Evolutionary conservation across 2,113 vertebrate genomes (phyloP).

Genomic region (Syngnathoides biaculeatus): DNA sequence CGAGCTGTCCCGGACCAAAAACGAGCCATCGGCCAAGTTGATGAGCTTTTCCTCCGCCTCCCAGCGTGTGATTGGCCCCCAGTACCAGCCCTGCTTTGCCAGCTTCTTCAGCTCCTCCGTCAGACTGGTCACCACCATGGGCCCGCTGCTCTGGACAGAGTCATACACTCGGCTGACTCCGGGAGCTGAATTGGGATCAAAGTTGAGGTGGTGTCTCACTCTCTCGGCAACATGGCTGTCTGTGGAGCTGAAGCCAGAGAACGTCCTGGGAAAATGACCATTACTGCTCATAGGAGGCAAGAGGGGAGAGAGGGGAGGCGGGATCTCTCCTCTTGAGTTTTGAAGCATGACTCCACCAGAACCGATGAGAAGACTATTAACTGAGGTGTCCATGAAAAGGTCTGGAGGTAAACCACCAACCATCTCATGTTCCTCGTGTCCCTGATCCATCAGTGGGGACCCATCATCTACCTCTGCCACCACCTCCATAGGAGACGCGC

Average conservation of each 20-base stretch:
- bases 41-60: constrained; percentile 95
- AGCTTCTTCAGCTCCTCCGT: constrained; percentile 97
- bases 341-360: constrained; percentile 85
- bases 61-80: constrained; percentile 98
- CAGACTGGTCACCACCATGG: constrained; percentile 93
- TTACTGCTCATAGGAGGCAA: constrained; percentile 85
- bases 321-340: constrained; percentile 79
- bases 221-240: constrained; percentile 86
- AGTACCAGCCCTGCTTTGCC: constrained; percentile 97
- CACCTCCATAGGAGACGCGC: constrained; percentile 92
- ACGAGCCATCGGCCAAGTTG: constrained; percentile 89
- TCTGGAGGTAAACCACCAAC: constrained; percentile 76
- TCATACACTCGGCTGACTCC: constrained; percentile 93
- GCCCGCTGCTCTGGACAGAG: constrained; percentile 91
- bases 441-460: constrained; percentile 79
- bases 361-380: constrained; percentile 82
- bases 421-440: constrained; percentile 78
- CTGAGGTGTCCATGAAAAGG: constrained; percentile 85
- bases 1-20: constrained; percentile 94
- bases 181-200: constrained; percentile 90
- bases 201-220: constrained; percentile 91
- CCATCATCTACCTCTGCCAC: constrained; percentile 77
- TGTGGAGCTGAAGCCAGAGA: constrained; percentile 78
- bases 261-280: constrained; percentile 83
- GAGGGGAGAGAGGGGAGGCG: constrained; percentile 89